Base-by-base conservation (phyloP, 2,888 invertebrate genomes). In the Achlya flavicornis region DNA sequence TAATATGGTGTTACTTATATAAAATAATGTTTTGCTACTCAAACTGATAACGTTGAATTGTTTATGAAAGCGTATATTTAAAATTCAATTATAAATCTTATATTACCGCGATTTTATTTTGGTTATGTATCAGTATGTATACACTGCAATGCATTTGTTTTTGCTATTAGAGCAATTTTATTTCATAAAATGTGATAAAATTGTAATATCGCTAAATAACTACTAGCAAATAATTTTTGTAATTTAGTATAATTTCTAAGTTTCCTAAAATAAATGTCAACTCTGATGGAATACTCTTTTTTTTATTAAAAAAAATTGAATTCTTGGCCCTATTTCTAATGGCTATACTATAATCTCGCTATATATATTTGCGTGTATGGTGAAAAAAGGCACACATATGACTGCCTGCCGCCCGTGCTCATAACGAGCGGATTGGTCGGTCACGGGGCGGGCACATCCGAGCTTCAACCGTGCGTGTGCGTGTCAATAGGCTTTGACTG, bases 101-200 rank as follows among this genome's bases (percentile, higher is more conserved):
- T 73, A 75, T 74, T 73, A 71, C 73, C 69, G 57, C 73, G 66
- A 70, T 73, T 69, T 74, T 67, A 67, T 67, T 74, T 59, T 71
- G 70, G 72, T 73, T 76, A 26, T 26, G 73, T 72, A 65, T 70
- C 16, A 11, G 69, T 71, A 66, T 74, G 71, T 64, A 69, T 73
- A 67, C 68, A 65, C 64, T 70, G 26, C 26, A 26, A 69, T 79
- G 72, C 72, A 75, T 73, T 75, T 60, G 60, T 74, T 71, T 71
- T 62, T 72, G 72, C 70, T 66, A 61, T 72, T 67, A 73, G 65
- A 64, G 64, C 72, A 74, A 73, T 77, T 77, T 77, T 76, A 73
- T 77, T 77, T 76, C 70, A 76, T 72, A 60, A 69, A 61, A 72
- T 77, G 73, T 76, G 72, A 77, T 77, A 76, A 75, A 77, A 76